Evolutionary conservation across 2,888 invertebrate species (phyloP), one percentile per base, ranked within the genome.

Genomic region (Neoaliturus tenellus): DNA sequence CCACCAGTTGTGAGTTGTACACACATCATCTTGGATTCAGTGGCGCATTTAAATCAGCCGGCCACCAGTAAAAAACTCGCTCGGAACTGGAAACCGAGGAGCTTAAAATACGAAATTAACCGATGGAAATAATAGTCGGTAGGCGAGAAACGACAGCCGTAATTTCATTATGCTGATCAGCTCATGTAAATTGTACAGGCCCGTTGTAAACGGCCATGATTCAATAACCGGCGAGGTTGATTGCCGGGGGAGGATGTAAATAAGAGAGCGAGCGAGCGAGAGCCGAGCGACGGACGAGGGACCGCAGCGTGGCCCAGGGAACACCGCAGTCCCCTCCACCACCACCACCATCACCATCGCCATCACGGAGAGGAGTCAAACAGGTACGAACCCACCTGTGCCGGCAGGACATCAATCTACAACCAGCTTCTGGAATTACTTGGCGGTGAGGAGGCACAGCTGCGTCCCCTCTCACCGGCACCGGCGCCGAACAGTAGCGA

Each of bases 91-190:
- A 20, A 25, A 55, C 55, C n/a, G 55, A 17, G 8, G 23, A 25
- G 25, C 20, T 25, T 62, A 28, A 31, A 31, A 14, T 31, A 62
- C 62, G 31, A 62, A 62, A 62, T 62, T 62, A 62, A 62, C 62
- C 31, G 14, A 28, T 62, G 62, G 62, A 31, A 62, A 28, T 62
- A 31, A 62, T 62, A 62, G 62, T 28, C 62, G 62, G 62, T n/a
- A 12, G 78, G 51, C 55, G 78, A 55, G 48, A 35, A 55, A 31
- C 35, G 55, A 35, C 55, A 28, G 78, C 25, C 31, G 78, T 78
- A 78, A 78, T 78, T 78, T 78, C 78, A 78, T 78, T 78, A 78
- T 78, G 78, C 78, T 78, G 78, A 78, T 78, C 28, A 78, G 78
- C n/a, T 31, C 55, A 55, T 78, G 78, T 78, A 73, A 73, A 71